Base-by-base conservation (phyloP, 2,888 invertebrate species). In the Noctua fimbriata region DNA sequence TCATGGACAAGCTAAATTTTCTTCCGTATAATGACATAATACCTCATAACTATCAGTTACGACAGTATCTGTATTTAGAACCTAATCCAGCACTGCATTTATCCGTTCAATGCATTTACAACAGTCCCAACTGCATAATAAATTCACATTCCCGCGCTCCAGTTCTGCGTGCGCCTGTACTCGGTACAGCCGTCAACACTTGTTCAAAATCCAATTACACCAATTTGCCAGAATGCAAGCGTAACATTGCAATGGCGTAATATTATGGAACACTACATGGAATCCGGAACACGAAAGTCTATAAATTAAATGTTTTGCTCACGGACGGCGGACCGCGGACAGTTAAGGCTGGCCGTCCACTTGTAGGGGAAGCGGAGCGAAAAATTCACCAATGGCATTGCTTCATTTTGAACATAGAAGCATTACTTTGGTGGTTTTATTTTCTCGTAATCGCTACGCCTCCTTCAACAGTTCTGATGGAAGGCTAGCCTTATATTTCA, bases 231-330 rank as follows among this genome's bases (percentile, higher is more conserved):
- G 75, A 74, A 79, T 74, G 76, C 78, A 85, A 83, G 84, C 84
- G 81, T 85, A 89, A 87, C 82, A 84, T 84, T 84, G 76, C 76
- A 85, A 87, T 86, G 71, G 69, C 81, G 89, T 88, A 88, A 88
- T 86, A 89, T 89, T 90, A 90, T 87, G 84, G 87, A 90, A 91
- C 79, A 81, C 73, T 84, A 81, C 73, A 78, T 82, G 84, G 89
- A 88, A 90, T 89, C 87, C 89, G 90, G 88, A 91, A 90, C 79
- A 84, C 84, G 81, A 85, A 85, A 83, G 82, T 66, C 73, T 83
- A 83, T 85, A 86, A 88, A 90, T 88, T 83, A 79, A 85, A 85
- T 76, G 87, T 84, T 89, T 87, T 73, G 85, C 84, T 86, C 90
- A 87, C 88, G 88, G 84, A 82, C 78, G 71, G 71, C 44, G 21